Evolutionary conservation across 2,888 invertebrate genomes (phyloP), one percentile per base, ranked within the genome.

Genomic region (Pantelozetes paolii): DNA sequence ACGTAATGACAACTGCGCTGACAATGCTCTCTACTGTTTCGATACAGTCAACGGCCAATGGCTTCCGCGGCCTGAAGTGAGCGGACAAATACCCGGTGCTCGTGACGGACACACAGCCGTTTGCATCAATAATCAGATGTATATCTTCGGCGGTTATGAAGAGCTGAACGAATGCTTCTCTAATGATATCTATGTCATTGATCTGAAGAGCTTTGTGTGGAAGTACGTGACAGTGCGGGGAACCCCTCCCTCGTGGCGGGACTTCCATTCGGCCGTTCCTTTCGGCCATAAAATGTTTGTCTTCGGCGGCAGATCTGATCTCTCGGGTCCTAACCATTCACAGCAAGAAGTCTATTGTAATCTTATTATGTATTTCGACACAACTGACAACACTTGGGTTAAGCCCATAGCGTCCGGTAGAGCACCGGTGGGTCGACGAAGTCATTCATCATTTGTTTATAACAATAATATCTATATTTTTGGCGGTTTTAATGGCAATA

Each of bases 31-130:
- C 0, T 92, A 89, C 80, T 88, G 90, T 80, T 95, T 91, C 81
- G 88, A 94, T 82, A 89, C 90, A 13, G 84, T 75, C 15, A 79
- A 78, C 8, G 75, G 78, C 28, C 74, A 76, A 36, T 85, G 85
- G 85, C 77, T 79, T 9, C 6, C 20, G 20, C 76, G 78, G 40
- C 80, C 84, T 18, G 73, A 74, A 18, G 81, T 81, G 8, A 76
- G 84, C 1, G 94, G 94, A 0, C 84, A 84, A 69, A 83, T 88
- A 36, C 95, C 95, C 0, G 88, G 88, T 74, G 90, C 92, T 0
- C 86, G 94, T 79, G 95, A 96, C 83, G 96, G 95, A 0, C 95
- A 96, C 82, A 89, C 93, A 0, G 93, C 94, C 1, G 92, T 92
- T 81, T 84, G 92, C 0, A 89, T 91, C 78, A 85, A 86, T 73